Base-by-base conservation (phyloP, 2,888 invertebrate species). In the Folsomia candida region DNA sequence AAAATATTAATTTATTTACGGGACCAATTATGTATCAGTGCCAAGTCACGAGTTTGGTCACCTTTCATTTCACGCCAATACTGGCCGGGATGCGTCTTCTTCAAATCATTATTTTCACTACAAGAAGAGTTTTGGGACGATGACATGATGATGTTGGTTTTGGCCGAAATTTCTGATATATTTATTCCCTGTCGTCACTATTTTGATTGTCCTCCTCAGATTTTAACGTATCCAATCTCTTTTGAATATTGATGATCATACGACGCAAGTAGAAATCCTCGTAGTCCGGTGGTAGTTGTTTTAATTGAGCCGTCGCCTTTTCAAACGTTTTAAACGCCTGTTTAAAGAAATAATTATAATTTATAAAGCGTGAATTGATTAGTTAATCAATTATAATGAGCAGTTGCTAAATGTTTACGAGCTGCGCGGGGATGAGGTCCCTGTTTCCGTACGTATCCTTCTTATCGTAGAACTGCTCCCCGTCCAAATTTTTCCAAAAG, bases 401-500 rank as follows among this genome's bases (percentile, higher is more conserved):
- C n/a, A 37, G 18, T 2, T n/a, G n/a, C n/a, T n/a, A n/a, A n/a
- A n/a, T n/a, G n/a, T n/a, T 73, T 79, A 82, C 83, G 79, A 84
- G 80, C 20, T 82, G 80, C 1, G 84, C 86, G 18, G 85, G 85
- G 26, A 85, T 73, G 0, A 84, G 81, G 78, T 87, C 86, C 78
- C 84, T 85, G 79, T 87, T 87, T 51, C 86, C 87, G 79, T 87
- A 87, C 1, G 84, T 82, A 80, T 87, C 87, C 78, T 84, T 85
- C 68, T 81, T 83, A 77, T 87, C 86, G 76, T 87, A 87, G 28
- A 84, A 77, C 4, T 80, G 76, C 4, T 14, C n/a, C 26, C 78
- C 78, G 3, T 82, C 81, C 66, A 87, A 80, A 76, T 86, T 84
- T 75, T 81, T 81, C 87, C 87, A 87, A 81, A 87, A 87, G 1